Percentiles rank a stretch among this genome's conserved stretches.
Conservation (phyloP, 2,113 vertebrate genomes). For the Callipepla squamata region DNA sequence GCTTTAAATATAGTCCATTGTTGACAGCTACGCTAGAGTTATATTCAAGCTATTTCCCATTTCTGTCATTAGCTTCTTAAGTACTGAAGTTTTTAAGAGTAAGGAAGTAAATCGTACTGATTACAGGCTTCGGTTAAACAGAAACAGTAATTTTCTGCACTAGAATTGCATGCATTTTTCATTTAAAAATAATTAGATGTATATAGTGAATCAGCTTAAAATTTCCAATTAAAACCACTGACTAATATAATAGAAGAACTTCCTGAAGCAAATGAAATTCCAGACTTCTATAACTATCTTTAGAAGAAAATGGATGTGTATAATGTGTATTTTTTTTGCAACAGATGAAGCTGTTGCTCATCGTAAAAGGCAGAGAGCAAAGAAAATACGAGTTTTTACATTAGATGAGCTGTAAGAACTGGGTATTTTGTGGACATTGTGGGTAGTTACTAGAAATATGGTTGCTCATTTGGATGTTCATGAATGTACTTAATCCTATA, state of each 20-base stretch:
- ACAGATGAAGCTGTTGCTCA: not conserved
- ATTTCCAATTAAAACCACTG: constrained; percentile 42
- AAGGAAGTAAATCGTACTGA: constrained; percentile 38
- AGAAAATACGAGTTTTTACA: not conserved
- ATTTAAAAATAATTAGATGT: constrained; percentile 43
- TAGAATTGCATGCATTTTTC: constrained; percentile 31
- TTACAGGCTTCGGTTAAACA: constrained; percentile 36
- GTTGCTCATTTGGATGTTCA: not conserved
- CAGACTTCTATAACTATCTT: constrained; percentile 8
- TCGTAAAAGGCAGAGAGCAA: not conserved
- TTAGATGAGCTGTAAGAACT: not conserved
- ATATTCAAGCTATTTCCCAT: constrained; percentile 5
- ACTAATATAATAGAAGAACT: constrained; percentile 22
- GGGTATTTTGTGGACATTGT: not conserved
- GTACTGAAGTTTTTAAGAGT: constrained; percentile 5
- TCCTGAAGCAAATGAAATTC: constrained; percentile 33
- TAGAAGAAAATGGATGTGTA: not conserved
- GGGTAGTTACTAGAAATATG: not conserved
- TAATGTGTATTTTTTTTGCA: not conserved
- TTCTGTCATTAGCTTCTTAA: constrained; percentile 10
- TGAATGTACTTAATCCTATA: not conserved
- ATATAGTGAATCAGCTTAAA: constrained; percentile 44
- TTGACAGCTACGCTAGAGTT: not conserved
- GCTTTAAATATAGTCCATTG: not conserved
- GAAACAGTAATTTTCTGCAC: constrained; percentile 43